Percentiles rank a stretch among this genome's conserved stretches.
phyloP scores from a whole-genome alignment of 2,113 vertebrate genomes.

The Regulus satrapa region DNA sequence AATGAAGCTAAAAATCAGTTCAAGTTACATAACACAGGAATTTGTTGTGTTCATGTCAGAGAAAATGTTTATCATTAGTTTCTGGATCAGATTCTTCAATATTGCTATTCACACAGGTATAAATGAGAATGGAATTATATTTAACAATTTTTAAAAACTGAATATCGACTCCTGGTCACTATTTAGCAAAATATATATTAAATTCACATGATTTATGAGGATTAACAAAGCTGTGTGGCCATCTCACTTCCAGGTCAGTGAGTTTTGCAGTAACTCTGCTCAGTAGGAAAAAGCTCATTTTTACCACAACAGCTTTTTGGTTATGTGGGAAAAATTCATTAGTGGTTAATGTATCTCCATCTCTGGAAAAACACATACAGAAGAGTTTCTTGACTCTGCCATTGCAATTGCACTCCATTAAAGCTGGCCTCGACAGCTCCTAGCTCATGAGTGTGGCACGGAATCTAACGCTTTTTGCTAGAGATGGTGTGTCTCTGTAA shows the following conservation, averaged over 20 bases:
- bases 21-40: neutral
- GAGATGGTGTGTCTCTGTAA: no score
- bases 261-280: neutral
- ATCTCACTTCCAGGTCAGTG: neutral
- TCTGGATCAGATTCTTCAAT: neutral
- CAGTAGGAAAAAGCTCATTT: neutral
- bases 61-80: neutral
- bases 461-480: neutral
- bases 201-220: neutral
- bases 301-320: neutral
- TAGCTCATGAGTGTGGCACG: rapidly evolving
- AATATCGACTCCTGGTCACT: neutral
- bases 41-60: neutral
- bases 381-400: neutral
- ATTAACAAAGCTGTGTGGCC: neutral
- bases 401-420: neutral
- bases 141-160: neutral
- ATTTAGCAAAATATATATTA: neutral
- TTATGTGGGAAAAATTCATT: neutral
- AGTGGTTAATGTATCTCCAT: rapidly evolving
- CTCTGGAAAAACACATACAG: neutral
- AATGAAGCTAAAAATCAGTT: neutral
- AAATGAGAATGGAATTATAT: neutral
- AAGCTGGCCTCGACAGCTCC: rapidly evolving
- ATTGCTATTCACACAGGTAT: neutral